phyloP scores from a whole-genome alignment of 2,113 vertebrate species.

The Tychaedon coryphoeus region DNA sequence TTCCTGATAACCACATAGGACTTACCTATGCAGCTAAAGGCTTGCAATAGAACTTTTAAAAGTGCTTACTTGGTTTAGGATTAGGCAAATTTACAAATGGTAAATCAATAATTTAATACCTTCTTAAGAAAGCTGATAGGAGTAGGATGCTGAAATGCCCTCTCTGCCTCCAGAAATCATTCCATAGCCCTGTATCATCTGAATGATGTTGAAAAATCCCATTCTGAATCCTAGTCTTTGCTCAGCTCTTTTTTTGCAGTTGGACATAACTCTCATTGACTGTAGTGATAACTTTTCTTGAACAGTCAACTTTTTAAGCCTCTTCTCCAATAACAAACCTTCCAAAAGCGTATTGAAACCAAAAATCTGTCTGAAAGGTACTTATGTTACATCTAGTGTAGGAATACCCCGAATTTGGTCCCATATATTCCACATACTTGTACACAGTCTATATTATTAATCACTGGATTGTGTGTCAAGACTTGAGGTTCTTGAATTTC shows the following conservation, averaged over 20 bases:
- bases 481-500: conserved; percentile 51
- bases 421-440: not conserved
- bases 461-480: conserved; percentile 4
- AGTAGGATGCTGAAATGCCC: not conserved
- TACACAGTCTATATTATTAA: not conserved
- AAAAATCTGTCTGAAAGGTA: not conserved
- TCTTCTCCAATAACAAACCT: not conserved
- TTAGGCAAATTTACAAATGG: not conserved
- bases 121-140: not conserved
- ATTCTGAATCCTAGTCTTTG: not conserved
- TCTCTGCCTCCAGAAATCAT: not conserved
- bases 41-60: not conserved
- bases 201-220: not conserved
- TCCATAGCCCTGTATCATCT: not conserved
- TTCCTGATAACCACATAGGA: not conserved
- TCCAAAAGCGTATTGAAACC: not conserved
- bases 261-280: not conserved
- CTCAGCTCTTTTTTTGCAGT: not conserved
- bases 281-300: not conserved
- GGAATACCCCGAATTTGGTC: not conserved
- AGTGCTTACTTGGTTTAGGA: not conserved
- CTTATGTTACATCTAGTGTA: not conserved
- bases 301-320: not conserved
- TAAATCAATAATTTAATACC: not conserved
- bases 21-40: not conserved